Evolutionary conservation across 2,797 vertebrate genomes (phyloP).

Genomic region (Lithobates pipiens): DNA sequence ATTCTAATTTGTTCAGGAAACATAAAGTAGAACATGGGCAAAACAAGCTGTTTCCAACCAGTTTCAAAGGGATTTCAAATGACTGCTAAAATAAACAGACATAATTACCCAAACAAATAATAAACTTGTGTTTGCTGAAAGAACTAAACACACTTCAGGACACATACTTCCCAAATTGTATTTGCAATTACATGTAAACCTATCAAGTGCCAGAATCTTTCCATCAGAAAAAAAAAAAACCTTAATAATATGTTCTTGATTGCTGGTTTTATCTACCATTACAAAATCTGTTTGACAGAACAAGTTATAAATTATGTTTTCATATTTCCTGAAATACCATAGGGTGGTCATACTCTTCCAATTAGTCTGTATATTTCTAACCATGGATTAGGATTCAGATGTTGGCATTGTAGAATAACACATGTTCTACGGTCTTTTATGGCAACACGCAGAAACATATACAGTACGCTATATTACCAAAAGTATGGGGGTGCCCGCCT

Average conservation of each 20-base stretch:
- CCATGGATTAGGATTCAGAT: too few relatives aligned
- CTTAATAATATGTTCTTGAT: conserved; percentile 24
- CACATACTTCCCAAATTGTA: conserved; percentile 39
- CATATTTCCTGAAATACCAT: not conserved
- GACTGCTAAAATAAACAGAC: conserved; percentile 33
- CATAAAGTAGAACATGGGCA: conserved; percentile 9
- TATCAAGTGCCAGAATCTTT: conserved; percentile 19
- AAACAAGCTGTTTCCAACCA: conserved; percentile 15
- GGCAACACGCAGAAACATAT: too few relatives aligned
- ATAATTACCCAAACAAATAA: conserved; percentile 50
- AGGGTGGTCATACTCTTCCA: not conserved
- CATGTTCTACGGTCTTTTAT: too few relatives aligned
- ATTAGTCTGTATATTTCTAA: too few relatives aligned
- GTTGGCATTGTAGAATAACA: too few relatives aligned
- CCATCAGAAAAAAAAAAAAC: not conserved
- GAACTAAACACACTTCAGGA: conserved; percentile 14
- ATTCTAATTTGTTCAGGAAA: conserved; percentile 44
- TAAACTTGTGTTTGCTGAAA: conserved; percentile 8
- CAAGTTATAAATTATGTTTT: not conserved
- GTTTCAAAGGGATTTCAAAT: conserved; percentile 30
- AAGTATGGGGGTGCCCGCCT: too few relatives aligned
- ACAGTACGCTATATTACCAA: too few relatives aligned
- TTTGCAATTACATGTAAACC: conserved; percentile 31
- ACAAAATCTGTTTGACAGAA: not conserved
- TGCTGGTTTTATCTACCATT: conserved; percentile 15